phyloP scores from a whole-genome alignment of 2,888 invertebrate genomes.

The Agonopterix subpropinquella region DNA sequence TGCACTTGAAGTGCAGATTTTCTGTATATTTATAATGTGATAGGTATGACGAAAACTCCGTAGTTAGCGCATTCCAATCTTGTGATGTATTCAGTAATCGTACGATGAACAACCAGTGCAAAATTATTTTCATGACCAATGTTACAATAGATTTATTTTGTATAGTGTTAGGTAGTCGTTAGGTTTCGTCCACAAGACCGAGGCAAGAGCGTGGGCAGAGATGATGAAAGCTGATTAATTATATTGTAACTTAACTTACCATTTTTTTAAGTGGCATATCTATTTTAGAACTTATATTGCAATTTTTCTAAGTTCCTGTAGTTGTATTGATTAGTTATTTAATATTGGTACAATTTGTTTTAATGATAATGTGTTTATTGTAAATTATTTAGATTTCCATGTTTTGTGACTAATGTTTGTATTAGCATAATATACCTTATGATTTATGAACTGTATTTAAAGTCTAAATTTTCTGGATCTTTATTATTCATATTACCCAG shows the following conservation, averaged over 20 bases:
- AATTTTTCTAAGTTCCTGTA: conserved; percentile 76
- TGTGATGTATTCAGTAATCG: conserved; percentile 26
- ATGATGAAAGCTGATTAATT: conserved; percentile 33
- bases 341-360: conserved; percentile 73
- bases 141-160: conserved; percentile 49
- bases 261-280: conserved; percentile 70
- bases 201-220: conserved; percentile 24
- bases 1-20: background rate
- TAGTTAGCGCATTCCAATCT: conserved; percentile 68
- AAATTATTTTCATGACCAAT: conserved; percentile 54
- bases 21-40: background rate
- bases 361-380: conserved; percentile 68
- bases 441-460: background rate
- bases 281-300: conserved; percentile 71
- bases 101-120: conserved; percentile 33
- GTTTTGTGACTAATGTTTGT: conserved; percentile 52
- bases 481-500: background rate
- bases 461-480: too few species aligned
- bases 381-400: conserved; percentile 66
- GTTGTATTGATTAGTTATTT: conserved; percentile 65
- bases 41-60: conserved; percentile 23
- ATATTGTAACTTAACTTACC: conserved; percentile 46
- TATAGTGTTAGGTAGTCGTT: conserved; percentile 49
- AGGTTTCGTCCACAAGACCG: conserved; percentile 41
- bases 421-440: conserved; percentile 40